These are phyloP conservation scores for Phalera bucephala DNA, from an alignment of 2,888 invertebrate species.

Conservation along the genomic window DNA sequence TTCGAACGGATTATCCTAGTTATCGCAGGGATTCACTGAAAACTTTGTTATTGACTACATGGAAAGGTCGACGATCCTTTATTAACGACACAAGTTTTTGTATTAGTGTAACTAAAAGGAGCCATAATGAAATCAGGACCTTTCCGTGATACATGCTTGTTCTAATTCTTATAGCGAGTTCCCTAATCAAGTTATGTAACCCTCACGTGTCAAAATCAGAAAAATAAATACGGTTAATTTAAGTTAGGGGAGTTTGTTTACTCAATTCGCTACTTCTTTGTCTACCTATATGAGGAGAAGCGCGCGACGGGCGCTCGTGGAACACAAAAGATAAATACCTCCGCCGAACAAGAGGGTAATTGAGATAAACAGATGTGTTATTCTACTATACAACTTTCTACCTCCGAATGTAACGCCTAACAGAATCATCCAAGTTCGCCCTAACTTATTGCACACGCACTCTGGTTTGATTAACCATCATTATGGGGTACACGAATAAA, in stretches of 20 bases:
- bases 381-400: constrained; percentile 66
- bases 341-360: constrained; percentile 70
- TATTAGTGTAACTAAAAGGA: constrained; percentile 35
- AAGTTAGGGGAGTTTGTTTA: constrained; percentile 63
- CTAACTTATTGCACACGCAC: constrained; percentile 35
- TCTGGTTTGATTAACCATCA: constrained; percentile 24
- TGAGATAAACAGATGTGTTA: constrained; percentile 73
- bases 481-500: constrained; percentile 10
- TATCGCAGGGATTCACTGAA: constrained; percentile 60
- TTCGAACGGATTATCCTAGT: constrained; percentile 68
- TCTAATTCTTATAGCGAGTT: constrained; percentile 40
- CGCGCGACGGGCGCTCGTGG: constrained; percentile 50
- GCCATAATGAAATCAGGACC: constrained; percentile 43
- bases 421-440: constrained; percentile 64
- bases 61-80: constrained; percentile 47
- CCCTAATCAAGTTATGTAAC: constrained; percentile 51
- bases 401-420: constrained; percentile 59
- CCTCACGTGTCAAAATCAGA: constrained; percentile 64
- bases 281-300: constrained; percentile 53
- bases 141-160: constrained; percentile 37
- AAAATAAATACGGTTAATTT: constrained; percentile 64
- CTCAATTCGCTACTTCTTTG: constrained; percentile 68
- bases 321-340: constrained; percentile 76
- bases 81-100: constrained; percentile 41
- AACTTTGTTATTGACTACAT: constrained; percentile 55